phyloP scores from a whole-genome alignment of 2,888 invertebrate genomes.

The Neoaliturus tenellus region DNA sequence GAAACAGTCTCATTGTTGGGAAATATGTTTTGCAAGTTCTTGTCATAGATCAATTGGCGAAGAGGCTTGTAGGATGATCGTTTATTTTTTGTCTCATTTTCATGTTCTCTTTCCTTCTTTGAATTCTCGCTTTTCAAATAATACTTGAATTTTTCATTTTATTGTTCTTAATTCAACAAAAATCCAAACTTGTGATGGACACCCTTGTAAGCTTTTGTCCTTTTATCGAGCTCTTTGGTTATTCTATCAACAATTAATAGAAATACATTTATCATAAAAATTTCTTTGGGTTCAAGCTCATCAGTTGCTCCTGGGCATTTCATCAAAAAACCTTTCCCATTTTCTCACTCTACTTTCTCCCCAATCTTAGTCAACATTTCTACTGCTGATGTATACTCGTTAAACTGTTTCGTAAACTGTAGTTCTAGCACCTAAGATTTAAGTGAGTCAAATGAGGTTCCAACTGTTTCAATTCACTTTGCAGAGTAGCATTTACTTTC shows the following conservation, averaged over 20 bases:
- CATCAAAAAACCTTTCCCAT: slow-evolving; percentile 12
- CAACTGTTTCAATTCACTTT: slow-evolving; percentile 39
- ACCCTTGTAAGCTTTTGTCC: slow-evolving; percentile 43
- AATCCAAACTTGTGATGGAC: slow-evolving; percentile 44
- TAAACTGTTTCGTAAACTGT: slow-evolving; percentile 4
- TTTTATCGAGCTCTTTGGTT: slow-evolving; percentile 38
- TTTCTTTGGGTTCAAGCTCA: slow-evolving; percentile 35
- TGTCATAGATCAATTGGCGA: slow-evolving; percentile 32
- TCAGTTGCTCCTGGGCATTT: slow-evolving; percentile 18
- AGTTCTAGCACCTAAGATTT: slow-evolving; percentile 36
- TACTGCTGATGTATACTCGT: slow-evolving; percentile 22
- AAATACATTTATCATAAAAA: slow-evolving; percentile 42
- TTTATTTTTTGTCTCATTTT: slow-evolving; percentile 29
- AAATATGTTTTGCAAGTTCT: slow-evolving; percentile 40
- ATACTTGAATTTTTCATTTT: slow-evolving; percentile 51
- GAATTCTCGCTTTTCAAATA: slow-evolving; percentile 52
- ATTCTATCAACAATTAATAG: slow-evolving; percentile 44
- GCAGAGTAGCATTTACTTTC: slow-evolving; percentile 45
- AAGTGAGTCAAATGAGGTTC: slow-evolving; percentile 32
- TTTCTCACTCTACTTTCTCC: slow-evolving; percentile 30
- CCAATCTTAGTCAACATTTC: slow-evolving; percentile 27
- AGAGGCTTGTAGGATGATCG: slow-evolving; percentile 25
- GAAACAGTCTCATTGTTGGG: slow-evolving; percentile 33
- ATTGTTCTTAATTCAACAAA: slow-evolving; percentile 37
- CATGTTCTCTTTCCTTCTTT: slow-evolving; percentile 36